Percentiles rank a stretch among this genome's conserved stretches.
Conservation (phyloP, 2,797 vertebrate genomes). For the Cichlasoma orientale region DNA sequence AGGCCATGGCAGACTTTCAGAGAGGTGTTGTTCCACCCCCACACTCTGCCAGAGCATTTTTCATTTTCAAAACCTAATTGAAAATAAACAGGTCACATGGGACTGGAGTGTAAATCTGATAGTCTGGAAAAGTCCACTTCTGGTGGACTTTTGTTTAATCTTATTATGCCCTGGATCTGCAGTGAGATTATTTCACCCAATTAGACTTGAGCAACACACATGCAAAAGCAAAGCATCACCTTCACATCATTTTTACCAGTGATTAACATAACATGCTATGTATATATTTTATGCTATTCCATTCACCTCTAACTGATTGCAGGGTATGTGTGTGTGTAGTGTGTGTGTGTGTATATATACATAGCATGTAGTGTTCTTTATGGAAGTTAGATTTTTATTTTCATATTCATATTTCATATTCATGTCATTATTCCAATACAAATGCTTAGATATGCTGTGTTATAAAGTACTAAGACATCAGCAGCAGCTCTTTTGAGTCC, state of each 20-base stretch:
- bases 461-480: background rate
- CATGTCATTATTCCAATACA: background rate
- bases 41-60: slow-evolving; percentile 61
- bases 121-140: slow-evolving; percentile 73
- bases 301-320: too few species aligned
- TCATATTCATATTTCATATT: background rate
- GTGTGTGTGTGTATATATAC: too few species aligned
- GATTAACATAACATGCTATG: background rate
- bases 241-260: slow-evolving; percentile 36
- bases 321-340: too few species aligned
- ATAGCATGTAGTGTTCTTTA: background rate
- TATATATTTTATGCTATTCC: background rate
- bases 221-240: slow-evolving; percentile 56
- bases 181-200: slow-evolving; percentile 78
- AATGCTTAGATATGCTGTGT: background rate
- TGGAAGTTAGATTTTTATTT: background rate
- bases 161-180: slow-evolving; percentile 71
- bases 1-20: slow-evolving; percentile 58
- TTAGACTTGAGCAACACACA: slow-evolving; percentile 68
- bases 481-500: background rate
- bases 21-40: slow-evolving; percentile 55
- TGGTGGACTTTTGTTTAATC: slow-evolving; percentile 75
- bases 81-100: slow-evolving; percentile 79
- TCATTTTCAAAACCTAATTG: slow-evolving; percentile 75
- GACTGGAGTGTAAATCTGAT: slow-evolving; percentile 74